Conservation (phyloP, 2,888 invertebrate genomes). For the Eristalinus sepulchralis region DNA sequence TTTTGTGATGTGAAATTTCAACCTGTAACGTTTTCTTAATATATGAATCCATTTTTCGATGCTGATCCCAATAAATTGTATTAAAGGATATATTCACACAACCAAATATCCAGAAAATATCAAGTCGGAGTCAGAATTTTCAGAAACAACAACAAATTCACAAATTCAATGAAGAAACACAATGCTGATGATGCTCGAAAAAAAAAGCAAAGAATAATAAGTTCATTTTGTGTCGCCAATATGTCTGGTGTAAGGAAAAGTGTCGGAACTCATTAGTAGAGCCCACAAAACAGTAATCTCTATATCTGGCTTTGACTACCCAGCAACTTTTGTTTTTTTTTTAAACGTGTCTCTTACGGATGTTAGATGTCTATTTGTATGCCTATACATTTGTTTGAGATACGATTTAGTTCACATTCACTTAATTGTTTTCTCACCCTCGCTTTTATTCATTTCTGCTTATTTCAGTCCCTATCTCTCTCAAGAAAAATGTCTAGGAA, state of each 20-base stretch:
- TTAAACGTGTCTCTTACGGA: slow-evolving; percentile 40
- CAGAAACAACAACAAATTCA: neutral
- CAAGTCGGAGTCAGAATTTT: neutral
- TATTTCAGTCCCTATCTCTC: slow-evolving; percentile 43
- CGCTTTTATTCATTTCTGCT: slow-evolving; percentile 18
- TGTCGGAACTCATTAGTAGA: slow-evolving; percentile 67
- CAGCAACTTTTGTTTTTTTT: slow-evolving; percentile 27
- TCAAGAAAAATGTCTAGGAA: slow-evolving; percentile 53
- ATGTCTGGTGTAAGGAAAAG: slow-evolving; percentile 58
- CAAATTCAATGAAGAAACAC: neutral
- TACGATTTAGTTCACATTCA: slow-evolving; percentile 58
- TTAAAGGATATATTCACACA: too few species aligned
- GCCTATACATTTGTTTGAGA: slow-evolving; percentile 31
- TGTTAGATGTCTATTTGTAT: slow-evolving; percentile 50
- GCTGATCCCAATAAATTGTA: too few species aligned
- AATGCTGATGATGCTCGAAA: neutral
- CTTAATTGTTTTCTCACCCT: slow-evolving; percentile 62
- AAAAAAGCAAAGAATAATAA: slow-evolving; percentile 38
- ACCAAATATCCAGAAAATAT: neutral
- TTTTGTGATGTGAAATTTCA: too few species aligned
- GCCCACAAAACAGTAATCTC: slow-evolving; percentile 68
- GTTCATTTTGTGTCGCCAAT: slow-evolving; percentile 54
- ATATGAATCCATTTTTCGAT: too few species aligned
- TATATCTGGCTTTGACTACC: slow-evolving; percentile 48
- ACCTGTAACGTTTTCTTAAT: too few species aligned